A percentile compares a stretch with the other conserved stretches of the same genome.
Conservation (phyloP, 2,113 vertebrate genomes). For the Acanthisitta chloris region DNA sequence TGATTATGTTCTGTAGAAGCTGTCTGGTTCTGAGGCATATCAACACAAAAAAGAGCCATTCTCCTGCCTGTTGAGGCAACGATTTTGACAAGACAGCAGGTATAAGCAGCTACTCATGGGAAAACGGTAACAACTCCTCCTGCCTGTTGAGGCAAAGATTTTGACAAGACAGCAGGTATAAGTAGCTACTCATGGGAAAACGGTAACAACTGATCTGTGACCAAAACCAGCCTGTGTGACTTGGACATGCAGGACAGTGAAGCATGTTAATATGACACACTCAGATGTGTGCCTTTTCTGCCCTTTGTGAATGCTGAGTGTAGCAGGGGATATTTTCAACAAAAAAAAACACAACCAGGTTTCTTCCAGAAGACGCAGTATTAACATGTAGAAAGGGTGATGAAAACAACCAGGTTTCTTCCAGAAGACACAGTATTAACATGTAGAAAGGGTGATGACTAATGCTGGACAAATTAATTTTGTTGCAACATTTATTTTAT, state of each 20-base stretch:
- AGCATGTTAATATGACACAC: neutral
- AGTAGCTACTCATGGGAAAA: slow-evolving; percentile 8
- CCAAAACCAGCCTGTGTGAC: slow-evolving; percentile 1
- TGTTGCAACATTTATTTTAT: slow-evolving; percentile 39
- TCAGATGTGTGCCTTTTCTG: neutral
- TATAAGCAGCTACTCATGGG: neutral
- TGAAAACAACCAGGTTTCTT: slow-evolving; percentile 47
- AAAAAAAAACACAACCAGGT: too few relatives aligned
- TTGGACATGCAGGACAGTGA: neutral
- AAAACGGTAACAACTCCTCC: neutral
- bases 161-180: neutral
- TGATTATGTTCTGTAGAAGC: neutral
- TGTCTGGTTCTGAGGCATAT: neutral
- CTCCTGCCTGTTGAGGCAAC: neutral
- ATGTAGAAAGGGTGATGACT: slow-evolving; percentile 25
- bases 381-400: slow-evolving; percentile 9
- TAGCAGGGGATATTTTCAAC: slow-evolving; percentile 2
- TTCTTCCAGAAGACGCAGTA: slow-evolving; percentile 2
- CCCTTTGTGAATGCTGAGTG: neutral
- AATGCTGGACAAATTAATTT: slow-evolving; percentile 59
- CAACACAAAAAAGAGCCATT: neutral
- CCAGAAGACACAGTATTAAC: neutral
- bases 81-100: neutral
- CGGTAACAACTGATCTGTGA: neutral
- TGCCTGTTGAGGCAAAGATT: neutral